These are phyloP conservation scores for Odontophorus gujanensis DNA, from an alignment of 2,113 vertebrate genomes.

Conservation along the genomic window DNA sequence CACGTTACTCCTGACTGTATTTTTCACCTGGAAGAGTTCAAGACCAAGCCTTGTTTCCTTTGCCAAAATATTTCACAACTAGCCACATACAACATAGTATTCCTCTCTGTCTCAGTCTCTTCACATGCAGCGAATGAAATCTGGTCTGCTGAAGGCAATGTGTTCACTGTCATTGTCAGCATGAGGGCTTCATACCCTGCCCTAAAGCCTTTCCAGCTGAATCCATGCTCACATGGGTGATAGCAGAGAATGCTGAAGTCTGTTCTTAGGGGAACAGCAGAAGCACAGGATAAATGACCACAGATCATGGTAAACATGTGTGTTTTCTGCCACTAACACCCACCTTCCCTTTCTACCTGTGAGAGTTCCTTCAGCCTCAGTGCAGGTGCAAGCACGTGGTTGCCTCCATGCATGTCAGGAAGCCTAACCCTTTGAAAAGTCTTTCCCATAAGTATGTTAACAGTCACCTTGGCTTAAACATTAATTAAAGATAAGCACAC, in stretches of 20 bases:
- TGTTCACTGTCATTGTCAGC: not conserved
- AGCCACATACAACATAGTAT: fast-evolving
- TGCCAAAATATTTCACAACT: not conserved
- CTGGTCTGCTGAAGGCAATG: not conserved
- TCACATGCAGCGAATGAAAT: not conserved
- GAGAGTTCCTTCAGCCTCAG: not conserved
- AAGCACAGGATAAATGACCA: not conserved
- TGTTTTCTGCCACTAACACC: not conserved
- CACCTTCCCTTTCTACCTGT: not conserved
- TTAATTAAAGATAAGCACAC: not conserved
- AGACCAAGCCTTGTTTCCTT: not conserved
- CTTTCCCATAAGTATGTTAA: not conserved
- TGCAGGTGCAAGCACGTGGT: not conserved
- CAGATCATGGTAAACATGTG: not conserved
- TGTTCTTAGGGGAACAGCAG: not conserved
- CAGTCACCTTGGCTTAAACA: not conserved
- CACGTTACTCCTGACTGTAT: not conserved
- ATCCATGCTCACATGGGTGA: fast-evolving
- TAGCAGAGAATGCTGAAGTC: not conserved
- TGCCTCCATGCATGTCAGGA: not conserved
- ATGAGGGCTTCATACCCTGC: not conserved
- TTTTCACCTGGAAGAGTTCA: not conserved
- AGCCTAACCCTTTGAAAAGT: not conserved
- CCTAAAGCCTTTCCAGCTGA: not conserved
- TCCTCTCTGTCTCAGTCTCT: not conserved